These are phyloP conservation scores for Tyto alba DNA, from an alignment of 2,113 vertebrate genomes.

Conservation along the genomic window DNA sequence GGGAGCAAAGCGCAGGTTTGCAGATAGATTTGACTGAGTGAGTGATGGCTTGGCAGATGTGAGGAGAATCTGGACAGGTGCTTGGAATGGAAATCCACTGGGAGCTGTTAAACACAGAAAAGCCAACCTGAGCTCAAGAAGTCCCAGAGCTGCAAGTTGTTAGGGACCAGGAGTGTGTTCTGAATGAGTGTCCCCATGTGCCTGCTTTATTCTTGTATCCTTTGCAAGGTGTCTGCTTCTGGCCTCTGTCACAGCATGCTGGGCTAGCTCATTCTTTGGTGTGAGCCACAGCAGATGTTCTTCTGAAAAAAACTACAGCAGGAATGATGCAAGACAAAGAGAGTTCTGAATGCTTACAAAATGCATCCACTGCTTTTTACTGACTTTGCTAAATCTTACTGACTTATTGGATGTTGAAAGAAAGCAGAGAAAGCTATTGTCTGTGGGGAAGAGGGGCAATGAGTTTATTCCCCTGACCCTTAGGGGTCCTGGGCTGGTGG, in stretches of 20 bases:
- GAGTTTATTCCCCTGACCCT: not conserved
- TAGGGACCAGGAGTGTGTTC: fast-evolving
- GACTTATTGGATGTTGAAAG: not conserved
- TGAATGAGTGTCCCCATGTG: fast-evolving
- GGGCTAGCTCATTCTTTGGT: not conserved
- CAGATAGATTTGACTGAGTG: not conserved
- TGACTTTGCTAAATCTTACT: not conserved
- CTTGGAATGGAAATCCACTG: not conserved
- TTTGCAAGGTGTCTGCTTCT: not conserved
- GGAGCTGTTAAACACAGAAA: not conserved
- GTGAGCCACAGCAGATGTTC: not conserved
- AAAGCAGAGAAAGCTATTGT: not conserved
- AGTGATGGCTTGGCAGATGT: not conserved
- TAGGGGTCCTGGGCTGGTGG: not conserved
- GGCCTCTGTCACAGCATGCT: not conserved
- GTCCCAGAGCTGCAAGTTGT: not conserved
- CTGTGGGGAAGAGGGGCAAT: not conserved
- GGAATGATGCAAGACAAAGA: not conserved
- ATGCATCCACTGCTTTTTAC: not conserved
- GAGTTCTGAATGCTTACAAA: not conserved
- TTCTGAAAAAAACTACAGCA: not conserved
- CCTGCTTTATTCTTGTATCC: not conserved
- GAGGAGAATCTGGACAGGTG: not conserved
- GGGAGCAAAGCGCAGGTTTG: not conserved
- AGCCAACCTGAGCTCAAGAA: not conserved